Percentiles rank a stretch among this genome's conserved stretches.
phyloP scores from a whole-genome alignment of 2,113 vertebrate species.

The Phoxinus phoxinus region DNA sequence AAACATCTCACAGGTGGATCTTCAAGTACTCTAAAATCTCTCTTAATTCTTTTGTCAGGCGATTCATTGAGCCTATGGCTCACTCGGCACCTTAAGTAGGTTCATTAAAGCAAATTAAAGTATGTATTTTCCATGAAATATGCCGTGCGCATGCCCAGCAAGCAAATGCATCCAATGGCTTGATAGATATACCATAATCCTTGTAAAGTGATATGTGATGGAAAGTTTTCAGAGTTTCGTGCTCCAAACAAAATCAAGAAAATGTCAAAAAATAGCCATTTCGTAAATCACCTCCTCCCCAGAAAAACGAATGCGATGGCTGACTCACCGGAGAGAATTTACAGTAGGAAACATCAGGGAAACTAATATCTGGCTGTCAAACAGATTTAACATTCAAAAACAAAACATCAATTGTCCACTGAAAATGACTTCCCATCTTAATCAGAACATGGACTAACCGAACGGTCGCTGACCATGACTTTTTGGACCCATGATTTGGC shows the following conservation, averaged over 20 bases:
- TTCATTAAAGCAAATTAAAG: constrained; percentile 34
- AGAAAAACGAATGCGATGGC: constrained; percentile 50
- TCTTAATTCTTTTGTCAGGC: background rate
- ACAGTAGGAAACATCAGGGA: constrained; percentile 59
- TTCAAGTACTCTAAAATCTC: background rate
- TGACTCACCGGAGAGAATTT: constrained; percentile 49
- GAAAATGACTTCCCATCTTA: background rate
- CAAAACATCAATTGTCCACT: constrained; percentile 2
- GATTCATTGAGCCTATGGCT: background rate
- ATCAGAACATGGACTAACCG: background rate
- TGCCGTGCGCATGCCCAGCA: constrained; percentile 10
- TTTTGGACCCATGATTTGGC: background rate
- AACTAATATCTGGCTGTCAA: constrained; percentile 51
- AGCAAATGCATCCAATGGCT: constrained; percentile 41
- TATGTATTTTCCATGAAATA: background rate
- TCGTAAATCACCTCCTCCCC: constrained; percentile 55
- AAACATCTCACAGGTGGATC: constrained; percentile 46
- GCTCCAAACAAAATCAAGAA: constrained; percentile 62
- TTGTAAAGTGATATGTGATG: constrained; percentile 58
- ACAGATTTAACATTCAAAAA: constrained; percentile 44
- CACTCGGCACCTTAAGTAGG: background rate
- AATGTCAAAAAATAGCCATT: constrained; percentile 51
- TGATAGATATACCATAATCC: constrained; percentile 62
- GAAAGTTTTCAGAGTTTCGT: constrained; percentile 55
- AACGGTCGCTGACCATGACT: background rate